Percentiles rank a stretch among this genome's conserved stretches.
phyloP scores from a whole-genome alignment of 2,888 invertebrate genomes.

The Athrips mouffetella region DNA sequence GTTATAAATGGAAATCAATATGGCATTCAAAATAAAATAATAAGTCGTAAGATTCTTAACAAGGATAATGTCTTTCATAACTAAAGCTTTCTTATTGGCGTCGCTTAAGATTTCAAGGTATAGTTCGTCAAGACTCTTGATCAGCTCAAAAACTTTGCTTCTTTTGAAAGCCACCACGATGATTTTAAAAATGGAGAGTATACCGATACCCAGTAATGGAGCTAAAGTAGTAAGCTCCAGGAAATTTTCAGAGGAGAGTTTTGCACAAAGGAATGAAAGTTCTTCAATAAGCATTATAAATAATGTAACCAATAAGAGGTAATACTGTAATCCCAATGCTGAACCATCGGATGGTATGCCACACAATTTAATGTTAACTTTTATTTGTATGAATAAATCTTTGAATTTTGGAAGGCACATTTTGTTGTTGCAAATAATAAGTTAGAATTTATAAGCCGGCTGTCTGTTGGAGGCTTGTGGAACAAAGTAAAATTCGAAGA shows the following conservation, averaged over 20 bases:
- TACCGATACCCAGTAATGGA: slow-evolving; percentile 47
- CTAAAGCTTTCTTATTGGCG: slow-evolving; percentile 30
- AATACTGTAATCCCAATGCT: slow-evolving; percentile 36
- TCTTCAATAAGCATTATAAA: slow-evolving; percentile 38
- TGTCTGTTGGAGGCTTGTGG: not conserved
- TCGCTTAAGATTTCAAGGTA: slow-evolving; percentile 39
- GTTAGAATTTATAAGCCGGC: not conserved
- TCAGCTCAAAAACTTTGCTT: slow-evolving; percentile 38
- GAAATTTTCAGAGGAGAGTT: slow-evolving; percentile 48
- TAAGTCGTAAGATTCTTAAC: slow-evolving; percentile 48
- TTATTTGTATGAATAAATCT: slow-evolving; percentile 46
- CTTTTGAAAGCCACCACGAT: slow-evolving; percentile 21
- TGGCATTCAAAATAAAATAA: slow-evolving; percentile 49
- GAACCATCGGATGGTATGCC: slow-evolving; percentile 43
- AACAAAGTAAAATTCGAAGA: not conserved
- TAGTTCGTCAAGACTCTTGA: slow-evolving; percentile 34
- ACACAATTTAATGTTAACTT: slow-evolving; percentile 42
- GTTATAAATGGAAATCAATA: slow-evolving; percentile 56
- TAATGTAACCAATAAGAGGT: slow-evolving; percentile 28
- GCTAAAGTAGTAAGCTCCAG: slow-evolving; percentile 50
- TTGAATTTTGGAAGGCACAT: slow-evolving; percentile 49
- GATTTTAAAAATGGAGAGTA: slow-evolving; percentile 45
- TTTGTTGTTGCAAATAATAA: not conserved
- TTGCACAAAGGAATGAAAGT: slow-evolving; percentile 40
- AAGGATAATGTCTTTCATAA: slow-evolving; percentile 38